Conservation (phyloP, 2,888 invertebrate species). For the Apamea crenata region DNA sequence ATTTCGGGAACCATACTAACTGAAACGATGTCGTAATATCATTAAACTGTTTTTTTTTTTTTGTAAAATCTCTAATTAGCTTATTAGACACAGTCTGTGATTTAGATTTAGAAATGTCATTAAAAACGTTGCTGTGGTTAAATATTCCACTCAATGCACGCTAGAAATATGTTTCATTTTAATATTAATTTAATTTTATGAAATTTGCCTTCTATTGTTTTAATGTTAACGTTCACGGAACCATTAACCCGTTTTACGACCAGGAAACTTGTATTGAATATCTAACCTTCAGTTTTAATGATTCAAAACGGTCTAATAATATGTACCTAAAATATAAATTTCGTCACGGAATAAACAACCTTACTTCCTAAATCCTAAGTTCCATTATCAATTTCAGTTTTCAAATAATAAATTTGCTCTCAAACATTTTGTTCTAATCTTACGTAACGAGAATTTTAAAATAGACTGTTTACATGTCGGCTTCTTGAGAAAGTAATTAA, state of each 20-base stretch:
- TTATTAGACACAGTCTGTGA: neutral
- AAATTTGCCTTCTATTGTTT: conserved; percentile 30
- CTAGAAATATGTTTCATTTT: neutral
- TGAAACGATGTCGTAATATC: neutral
- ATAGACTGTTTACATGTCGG: neutral
- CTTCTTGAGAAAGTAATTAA: neutral
- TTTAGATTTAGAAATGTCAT: neutral
- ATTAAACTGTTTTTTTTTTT: neutral
- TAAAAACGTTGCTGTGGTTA: neutral
- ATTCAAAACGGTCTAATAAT: conserved; percentile 31
- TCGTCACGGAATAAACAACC: conserved; percentile 11
- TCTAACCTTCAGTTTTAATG: conserved; percentile 47
- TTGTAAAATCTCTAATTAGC: neutral
- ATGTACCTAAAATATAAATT: neutral
- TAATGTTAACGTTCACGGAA: conserved; percentile 32
- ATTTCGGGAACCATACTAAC: neutral
- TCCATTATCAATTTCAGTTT: neutral
- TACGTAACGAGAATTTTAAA: neutral
- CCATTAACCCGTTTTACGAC: conserved; percentile 27
- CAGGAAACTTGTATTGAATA: conserved; percentile 48
- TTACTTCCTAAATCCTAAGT: neutral
- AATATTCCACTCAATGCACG: neutral
- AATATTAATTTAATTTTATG: neutral
- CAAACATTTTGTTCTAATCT: neutral
- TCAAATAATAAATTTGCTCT: neutral